Evolutionary conservation across 2,888 invertebrate genomes (phyloP).

Genomic region (Steinernema scapterisci): DNA sequence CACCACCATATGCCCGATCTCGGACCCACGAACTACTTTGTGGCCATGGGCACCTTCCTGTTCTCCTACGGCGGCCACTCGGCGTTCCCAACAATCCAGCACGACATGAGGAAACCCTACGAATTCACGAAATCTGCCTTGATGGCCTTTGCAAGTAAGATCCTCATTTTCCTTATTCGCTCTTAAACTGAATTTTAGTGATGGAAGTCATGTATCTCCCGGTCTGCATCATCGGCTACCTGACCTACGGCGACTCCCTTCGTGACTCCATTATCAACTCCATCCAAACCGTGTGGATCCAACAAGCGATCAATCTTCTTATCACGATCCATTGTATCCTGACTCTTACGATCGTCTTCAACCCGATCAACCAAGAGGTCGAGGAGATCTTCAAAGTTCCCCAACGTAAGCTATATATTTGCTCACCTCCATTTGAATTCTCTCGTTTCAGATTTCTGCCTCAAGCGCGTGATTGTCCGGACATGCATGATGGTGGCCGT

Average conservation of each 20-base stretch:
- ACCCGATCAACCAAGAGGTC: slow-evolving; percentile 35
- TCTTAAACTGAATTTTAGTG: background rate
- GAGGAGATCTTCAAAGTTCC: slow-evolving; percentile 54
- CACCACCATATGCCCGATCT: slow-evolving; percentile 36
- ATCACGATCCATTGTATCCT: slow-evolving; percentile 43
- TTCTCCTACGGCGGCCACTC: slow-evolving; percentile 47
- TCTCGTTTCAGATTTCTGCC: slow-evolving; percentile 37
- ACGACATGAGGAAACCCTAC: slow-evolving; percentile 82
- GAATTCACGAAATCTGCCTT: slow-evolving; percentile 77
- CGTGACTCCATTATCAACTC: slow-evolving; percentile 50
- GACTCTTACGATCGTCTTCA: slow-evolving; percentile 36
- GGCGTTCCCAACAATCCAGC: slow-evolving; percentile 74
- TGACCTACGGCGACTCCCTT: slow-evolving; percentile 44
- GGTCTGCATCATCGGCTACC: slow-evolving; percentile 13
- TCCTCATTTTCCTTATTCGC: background rate
- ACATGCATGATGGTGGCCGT: slow-evolving; percentile 39
- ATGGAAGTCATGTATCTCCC: slow-evolving; percentile 29
- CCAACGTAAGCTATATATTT: slow-evolving; percentile 42
- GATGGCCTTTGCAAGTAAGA: slow-evolving; percentile 42
- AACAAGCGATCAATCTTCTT: slow-evolving; percentile 40
- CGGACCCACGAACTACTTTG: slow-evolving; percentile 37
- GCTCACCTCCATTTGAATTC: background rate
- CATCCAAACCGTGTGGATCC: slow-evolving; percentile 47
- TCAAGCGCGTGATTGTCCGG: slow-evolving; percentile 42
- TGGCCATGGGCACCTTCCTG: slow-evolving; percentile 44